Conservation (phyloP, 2,113 vertebrate species). For the Vulpes ferrilata region DNA sequence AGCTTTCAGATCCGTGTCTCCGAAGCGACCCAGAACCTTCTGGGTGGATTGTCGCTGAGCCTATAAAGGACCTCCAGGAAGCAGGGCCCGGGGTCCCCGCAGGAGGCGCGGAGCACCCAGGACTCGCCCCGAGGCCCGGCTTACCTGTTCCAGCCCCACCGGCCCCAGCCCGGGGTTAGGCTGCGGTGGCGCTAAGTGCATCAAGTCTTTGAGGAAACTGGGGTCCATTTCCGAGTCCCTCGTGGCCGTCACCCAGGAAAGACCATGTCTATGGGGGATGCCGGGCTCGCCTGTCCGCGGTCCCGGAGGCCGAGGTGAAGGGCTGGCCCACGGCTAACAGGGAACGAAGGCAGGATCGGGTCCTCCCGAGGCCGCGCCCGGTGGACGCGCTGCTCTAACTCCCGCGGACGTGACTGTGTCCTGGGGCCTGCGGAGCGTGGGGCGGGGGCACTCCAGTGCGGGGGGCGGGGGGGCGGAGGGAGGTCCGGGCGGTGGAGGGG, state of each 20-base stretch:
- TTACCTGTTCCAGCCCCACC: not conserved
- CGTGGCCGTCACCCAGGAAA: not conserved
- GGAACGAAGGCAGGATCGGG: not conserved
- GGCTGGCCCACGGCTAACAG: not conserved
- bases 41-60: not conserved
- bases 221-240: conserved; percentile 20
- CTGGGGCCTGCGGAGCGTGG: too few relatives aligned
- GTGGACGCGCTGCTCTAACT: not conserved
- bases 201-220: conserved; percentile 37
- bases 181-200: conserved; percentile 23
- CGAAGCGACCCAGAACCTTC: not conserved
- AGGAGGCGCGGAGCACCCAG: not conserved
- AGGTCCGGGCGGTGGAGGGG: too few relatives aligned
- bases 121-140: too few relatives aligned
- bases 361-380: not conserved
- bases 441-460: too few relatives aligned
- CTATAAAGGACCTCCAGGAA: not conserved
- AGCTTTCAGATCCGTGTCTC: not conserved
- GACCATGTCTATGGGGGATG: not conserved
- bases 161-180: not conserved
- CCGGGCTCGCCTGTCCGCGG: not conserved
- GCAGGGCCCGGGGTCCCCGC: not conserved
- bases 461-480: too few relatives aligned
- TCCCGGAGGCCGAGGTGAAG: fast-evolving
- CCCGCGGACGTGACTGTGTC: fast-evolving